Evolutionary conservation across 2,797 vertebrate species (phyloP), one percentile per base, ranked within the genome.

Genomic region (Manis javanica): DNA sequence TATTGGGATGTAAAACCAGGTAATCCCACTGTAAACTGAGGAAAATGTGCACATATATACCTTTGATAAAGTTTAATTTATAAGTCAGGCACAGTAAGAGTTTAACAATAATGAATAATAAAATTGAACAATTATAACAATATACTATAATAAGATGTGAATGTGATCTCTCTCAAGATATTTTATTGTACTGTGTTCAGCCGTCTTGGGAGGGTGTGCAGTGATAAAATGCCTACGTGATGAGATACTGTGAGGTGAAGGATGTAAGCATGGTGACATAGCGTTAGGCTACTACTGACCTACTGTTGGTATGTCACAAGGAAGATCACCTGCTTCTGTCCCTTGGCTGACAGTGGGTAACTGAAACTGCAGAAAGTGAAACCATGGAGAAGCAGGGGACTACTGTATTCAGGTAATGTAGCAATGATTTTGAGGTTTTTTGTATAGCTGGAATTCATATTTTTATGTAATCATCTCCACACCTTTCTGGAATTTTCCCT

Each of bases 391-490:
- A 75, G 72, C 46, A 31, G 18, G 9, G 46, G 9, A 7, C 29
- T 75, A n/a, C 29, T 31, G 51, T 75, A 90, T 26, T 63, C 82
- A 46, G 11, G 37, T 90, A 87, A 72, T 1, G 0, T 31, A 42
- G 57, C 95, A 21, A 81, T 72, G 29, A 91, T 61, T 93, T 97
- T 39, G 19, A 96, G 71, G 87, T 79, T 84, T 42, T 93, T 91
- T 81, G 26, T 72, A 93, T 75, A 81, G 53, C 19, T 91, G 64
- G 53, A 94, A 91, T 90, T 96, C 37, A 89, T 85, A 90, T 75
- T 78, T 86, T 69, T 72, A 34, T 23, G 18, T 84, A 69, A 96
- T 85, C 49, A 82, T 57, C 29, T 18, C 3, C 74, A 96, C 95
- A 72, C 1, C 7, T 78, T 95, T 90, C 61, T 81, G 61, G 95